These are phyloP conservation scores for Scolopax rusticola DNA, from an alignment of 2,797 vertebrate species.

Conservation along the genomic window DNA sequence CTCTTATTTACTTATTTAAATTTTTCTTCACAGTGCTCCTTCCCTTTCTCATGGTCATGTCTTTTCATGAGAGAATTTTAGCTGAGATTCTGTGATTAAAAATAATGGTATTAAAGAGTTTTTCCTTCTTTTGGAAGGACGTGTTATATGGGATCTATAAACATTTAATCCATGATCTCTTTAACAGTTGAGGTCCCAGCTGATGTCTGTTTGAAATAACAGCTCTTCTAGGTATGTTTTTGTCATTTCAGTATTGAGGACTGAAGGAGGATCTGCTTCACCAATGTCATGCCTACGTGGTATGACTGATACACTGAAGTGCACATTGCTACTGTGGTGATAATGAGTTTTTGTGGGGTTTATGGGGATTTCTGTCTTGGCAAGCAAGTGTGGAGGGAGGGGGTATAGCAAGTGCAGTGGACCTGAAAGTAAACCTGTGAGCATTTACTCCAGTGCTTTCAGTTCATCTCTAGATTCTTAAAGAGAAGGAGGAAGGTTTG, in stretches of 20 bases:
- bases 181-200: fast-evolving
- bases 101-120: neutral
- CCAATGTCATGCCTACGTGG: fast-evolving
- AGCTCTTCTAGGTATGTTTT: neutral
- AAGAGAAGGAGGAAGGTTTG: neutral
- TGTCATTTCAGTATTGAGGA: neutral
- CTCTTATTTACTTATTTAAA: neutral
- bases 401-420: neutral
- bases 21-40: neutral
- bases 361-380: neutral
- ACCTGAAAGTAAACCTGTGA: neutral
- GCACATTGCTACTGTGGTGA: neutral
- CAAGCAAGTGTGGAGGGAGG: neutral
- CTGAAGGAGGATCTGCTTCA: neutral
- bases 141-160: neutral
- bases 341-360: neutral
- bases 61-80: neutral
- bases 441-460: neutral
- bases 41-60: neutral
- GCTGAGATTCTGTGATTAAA: neutral
- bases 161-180: neutral
- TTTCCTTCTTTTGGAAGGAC: neutral
- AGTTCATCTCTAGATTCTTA: neutral
- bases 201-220: neutral
- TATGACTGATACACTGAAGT: neutral